Conservation (phyloP, 2,888 invertebrate species). For the Neoitamus cyanurus region DNA sequence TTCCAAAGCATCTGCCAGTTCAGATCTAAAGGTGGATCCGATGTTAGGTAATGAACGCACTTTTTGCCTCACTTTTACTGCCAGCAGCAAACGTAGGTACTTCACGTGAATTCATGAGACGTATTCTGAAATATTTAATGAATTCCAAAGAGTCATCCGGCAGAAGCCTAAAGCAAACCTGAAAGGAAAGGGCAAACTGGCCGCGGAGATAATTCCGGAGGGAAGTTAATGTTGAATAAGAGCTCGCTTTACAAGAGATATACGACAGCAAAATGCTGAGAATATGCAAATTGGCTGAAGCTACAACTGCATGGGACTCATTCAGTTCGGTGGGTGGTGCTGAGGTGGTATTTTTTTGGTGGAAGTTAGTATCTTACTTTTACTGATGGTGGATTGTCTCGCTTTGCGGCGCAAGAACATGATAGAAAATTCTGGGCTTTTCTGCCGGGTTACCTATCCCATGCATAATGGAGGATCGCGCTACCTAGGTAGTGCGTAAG, state of each 20-base stretch:
- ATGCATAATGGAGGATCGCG: not conserved
- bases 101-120: slow-evolving; percentile 39
- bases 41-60: slow-evolving; percentile 27
- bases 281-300: slow-evolving; percentile 13
- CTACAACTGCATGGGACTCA: slow-evolving; percentile 1
- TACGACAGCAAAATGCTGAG: slow-evolving; percentile 19
- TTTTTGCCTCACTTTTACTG: slow-evolving; percentile 30
- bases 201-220: slow-evolving; percentile 13
- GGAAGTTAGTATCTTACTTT: not conserved
- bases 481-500: not conserved
- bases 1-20: not conserved
- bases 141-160: slow-evolving; percentile 29
- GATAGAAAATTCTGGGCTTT: slow-evolving; percentile 17
- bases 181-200: slow-evolving; percentile 16
- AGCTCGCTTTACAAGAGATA: slow-evolving; percentile 19
- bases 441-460: not conserved
- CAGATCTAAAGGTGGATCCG: not conserved
- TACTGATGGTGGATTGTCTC: slow-evolving; percentile 17
- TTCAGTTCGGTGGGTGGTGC: not conserved
- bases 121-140: slow-evolving; percentile 26
- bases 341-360: not conserved
- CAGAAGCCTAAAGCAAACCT: not conserved
- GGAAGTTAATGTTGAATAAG: slow-evolving; percentile 22
- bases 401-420: slow-evolving; percentile 7
- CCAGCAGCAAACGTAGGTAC: not conserved